Evolutionary conservation across 2,113 vertebrate species (phyloP), one percentile per base, ranked within the genome.

Genomic region (Calidris pygmaea): DNA sequence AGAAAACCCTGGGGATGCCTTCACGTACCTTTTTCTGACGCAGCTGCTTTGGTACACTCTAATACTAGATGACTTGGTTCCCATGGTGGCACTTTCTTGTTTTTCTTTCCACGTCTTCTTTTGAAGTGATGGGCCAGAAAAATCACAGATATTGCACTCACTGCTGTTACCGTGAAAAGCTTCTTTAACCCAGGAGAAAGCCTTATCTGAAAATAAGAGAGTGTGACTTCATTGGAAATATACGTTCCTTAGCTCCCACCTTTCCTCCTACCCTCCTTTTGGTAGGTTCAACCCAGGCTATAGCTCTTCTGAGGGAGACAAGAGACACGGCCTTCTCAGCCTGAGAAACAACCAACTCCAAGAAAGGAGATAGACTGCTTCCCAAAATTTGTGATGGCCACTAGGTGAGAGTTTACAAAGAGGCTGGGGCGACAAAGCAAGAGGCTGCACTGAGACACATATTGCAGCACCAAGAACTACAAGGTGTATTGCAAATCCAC

Each of bases 111-210:
- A 94, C 99, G 99, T 96, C 98, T 98, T 97, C 99, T 98, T 98
- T 98, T 99, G 96, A 99, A 99, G 94, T 98, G 99, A 75, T 97
- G 98, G 12, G 99, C 99, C 76, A 99, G 98, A 97, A 99, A 98
- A 97, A 99, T 97, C 85, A 99, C 97, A 58, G 99, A 99, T 89
- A 99, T 48, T 5, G 99, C 98, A 21, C 99, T 98, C 34, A 99
- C 98, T 65, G 99, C 98, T 17, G 99, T 98, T 71, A 98, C 98
- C 0, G 98, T 98, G 89, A 99, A 96, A 62, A 99, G 97, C 75
- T 99, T 99, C 98, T 99, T 99, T 85, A 98, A 97, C 72, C 98
- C 97, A 2, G 99, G 96, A 59, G 99, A 98, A 96, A 99, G 92
- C 50, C 95, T 99, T 92, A 99, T 97, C 99, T 99, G 98, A 32